These are phyloP conservation scores for Chaetorhynchus papuensis DNA, from an alignment of 2,113 vertebrate genomes.

Conservation along the genomic window DNA sequence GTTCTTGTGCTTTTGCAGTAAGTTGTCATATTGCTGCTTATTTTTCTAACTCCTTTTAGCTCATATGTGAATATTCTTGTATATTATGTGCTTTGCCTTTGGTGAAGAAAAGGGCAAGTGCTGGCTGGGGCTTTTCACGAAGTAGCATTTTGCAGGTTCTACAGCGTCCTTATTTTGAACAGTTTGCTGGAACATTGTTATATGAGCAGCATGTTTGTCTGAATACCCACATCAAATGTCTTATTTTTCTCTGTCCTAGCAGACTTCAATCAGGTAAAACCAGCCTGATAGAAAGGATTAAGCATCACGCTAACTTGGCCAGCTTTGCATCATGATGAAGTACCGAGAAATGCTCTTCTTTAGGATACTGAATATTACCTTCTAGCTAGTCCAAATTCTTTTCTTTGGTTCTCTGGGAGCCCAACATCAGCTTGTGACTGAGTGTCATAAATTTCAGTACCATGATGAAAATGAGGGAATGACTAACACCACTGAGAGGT, in stretches of 20 bases:
- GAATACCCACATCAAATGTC: neutral
- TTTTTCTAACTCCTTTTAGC: neutral
- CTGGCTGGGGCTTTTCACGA: neutral
- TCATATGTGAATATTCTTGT: neutral
- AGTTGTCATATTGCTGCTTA: neutral
- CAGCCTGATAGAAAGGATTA: neutral
- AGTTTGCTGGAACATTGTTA: neutral
- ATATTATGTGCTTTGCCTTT: neutral
- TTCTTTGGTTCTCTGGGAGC: neutral
- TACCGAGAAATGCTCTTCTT: neutral
- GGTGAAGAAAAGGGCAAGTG: neutral
- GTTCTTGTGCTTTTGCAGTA: neutral
- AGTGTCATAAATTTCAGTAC: neutral
- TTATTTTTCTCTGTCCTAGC: neutral
- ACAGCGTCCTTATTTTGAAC: fast-evolving
- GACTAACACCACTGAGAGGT: neutral
- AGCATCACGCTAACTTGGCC: neutral
- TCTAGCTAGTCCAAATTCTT: neutral
- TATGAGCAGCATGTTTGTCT: neutral
- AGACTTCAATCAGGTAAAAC: neutral
- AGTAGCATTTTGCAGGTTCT: neutral
- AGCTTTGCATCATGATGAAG: neutral
- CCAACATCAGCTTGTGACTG: neutral
- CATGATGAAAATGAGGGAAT: neutral
- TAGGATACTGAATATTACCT: neutral